Evolutionary conservation across 2,113 vertebrate genomes (phyloP), one percentile per base, ranked within the genome.

Genomic region (Sula dactylatra): DNA sequence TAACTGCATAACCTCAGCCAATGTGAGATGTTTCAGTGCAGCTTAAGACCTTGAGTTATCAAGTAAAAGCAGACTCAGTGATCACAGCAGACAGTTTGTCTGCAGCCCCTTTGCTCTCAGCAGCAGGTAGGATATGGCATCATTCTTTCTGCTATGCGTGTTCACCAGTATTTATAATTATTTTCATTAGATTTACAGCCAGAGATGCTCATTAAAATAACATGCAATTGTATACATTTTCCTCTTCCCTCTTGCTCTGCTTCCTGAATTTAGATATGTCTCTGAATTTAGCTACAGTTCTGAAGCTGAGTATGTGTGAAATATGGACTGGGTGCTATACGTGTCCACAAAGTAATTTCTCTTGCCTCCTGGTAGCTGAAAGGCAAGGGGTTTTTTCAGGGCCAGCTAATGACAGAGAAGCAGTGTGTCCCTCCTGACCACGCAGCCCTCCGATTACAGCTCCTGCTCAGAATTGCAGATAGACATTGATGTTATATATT

Each of bases 401-500:
- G 38, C n/a, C 47, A 34, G 32, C 22, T 67, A 42, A 44, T 17
- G n/a, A 24, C 49, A 56, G 56, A 44, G 77, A 44, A 83, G 58
- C 62, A 22, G 0, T 3, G 0, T 3, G 19, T 91, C 24, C 56
- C 36, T 80, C 9, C 34, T 34, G 52, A 26, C 32, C 77, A 16
- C 3, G 0, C 4, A 79, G 74, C 54, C 42, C 85, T n/a, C 0
- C 3, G 4, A 13, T 18, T 42, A 22, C 15, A 34, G 36, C 25
- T 76, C 19, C 72, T 55, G 6, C 65, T 27, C 66, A 14, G 45
- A 18, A 1, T 0, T 6, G 6, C 84, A 54, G 58, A 2, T 21
- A 49, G 62, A 16, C 11, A 5, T 8, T 2, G 4, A 4, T 19
- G 36, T 16, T 40, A 2, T 2, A 7, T 2, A 4, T 13, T 40